A percentile compares a stretch with the other conserved stretches of the same genome.
phyloP scores from a whole-genome alignment of 2,888 invertebrate genomes.

The Notodonta dromedarius region DNA sequence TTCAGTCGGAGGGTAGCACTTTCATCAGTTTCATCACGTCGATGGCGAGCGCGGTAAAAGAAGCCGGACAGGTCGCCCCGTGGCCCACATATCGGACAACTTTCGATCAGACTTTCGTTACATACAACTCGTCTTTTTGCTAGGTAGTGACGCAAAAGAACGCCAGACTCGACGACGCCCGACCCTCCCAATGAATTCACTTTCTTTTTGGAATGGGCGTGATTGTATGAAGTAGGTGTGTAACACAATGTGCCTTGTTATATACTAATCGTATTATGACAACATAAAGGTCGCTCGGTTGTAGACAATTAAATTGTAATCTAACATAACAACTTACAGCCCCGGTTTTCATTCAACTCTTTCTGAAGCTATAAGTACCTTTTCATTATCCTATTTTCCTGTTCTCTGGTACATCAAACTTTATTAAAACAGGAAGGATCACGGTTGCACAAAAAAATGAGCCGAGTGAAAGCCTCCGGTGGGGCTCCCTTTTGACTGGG shows the following conservation, averaged over 20 bases:
- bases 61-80: constrained; percentile 67
- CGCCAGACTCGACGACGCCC: constrained; percentile 68
- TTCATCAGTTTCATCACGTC: constrained; percentile 58
- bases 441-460: no score
- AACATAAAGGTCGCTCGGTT: neutral
- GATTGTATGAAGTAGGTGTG: constrained; percentile 23
- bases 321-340: neutral
- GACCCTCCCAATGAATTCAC: constrained; percentile 61
- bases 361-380: neutral
- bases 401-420: neutral
- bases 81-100: constrained; percentile 81
- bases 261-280: neutral
- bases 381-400: neutral
- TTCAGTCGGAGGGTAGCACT: constrained; percentile 45
- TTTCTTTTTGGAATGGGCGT: constrained; percentile 53
- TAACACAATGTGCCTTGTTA: constrained; percentile 8
- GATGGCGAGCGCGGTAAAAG: constrained; percentile 42
- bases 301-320: neutral
- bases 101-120: constrained; percentile 82
- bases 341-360: neutral
- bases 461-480: no score
- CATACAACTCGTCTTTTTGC: constrained; percentile 64
- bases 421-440: no score
- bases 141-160: constrained; percentile 57
- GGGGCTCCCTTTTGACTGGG: no score